These are phyloP conservation scores for Lampris megalopsis DNA, from an alignment of 2,113 vertebrate species.

Conservation along the genomic window DNA sequence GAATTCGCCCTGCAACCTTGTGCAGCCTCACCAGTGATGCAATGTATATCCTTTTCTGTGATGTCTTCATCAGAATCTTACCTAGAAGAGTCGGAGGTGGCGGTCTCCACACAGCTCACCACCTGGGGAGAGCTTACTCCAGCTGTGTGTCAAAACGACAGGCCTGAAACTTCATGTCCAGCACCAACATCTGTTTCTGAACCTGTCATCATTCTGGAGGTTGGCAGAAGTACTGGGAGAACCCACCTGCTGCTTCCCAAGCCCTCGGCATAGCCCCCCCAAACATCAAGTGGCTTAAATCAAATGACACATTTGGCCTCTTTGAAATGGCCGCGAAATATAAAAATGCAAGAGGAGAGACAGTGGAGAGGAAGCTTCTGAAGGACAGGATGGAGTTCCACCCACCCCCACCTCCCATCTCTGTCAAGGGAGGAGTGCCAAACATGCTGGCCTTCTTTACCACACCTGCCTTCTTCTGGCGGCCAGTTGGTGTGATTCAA, in stretches of 20 bases:
- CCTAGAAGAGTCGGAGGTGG: no score
- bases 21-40: no score
- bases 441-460: constrained; percentile 19
- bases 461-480: not conserved
- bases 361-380: constrained; percentile 8
- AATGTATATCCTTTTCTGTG: no score
- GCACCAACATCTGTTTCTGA: no score
- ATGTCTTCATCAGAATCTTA: no score
- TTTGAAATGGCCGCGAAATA: not conserved
- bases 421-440: constrained; percentile 17
- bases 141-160: no score
- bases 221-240: constrained; percentile 20
- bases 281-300: constrained; percentile 17
- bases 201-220: not conserved
- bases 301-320: not conserved
- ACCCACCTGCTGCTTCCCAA: constrained; percentile 7
- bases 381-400: constrained; percentile 30
- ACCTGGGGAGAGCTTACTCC: no score
- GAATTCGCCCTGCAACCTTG: no score
- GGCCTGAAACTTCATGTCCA: no score
- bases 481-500: constrained; percentile 11
- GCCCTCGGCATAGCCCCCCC: constrained; percentile 7
- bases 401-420: constrained; percentile 3
- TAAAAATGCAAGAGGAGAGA: constrained; percentile 18
- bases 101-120: no score